A percentile compares a stretch with the other conserved stretches of the same genome.
These are phyloP conservation scores for Trissolcus japonicus DNA, from an alignment of 2,888 invertebrate genomes.

Conservation along the genomic window DNA sequence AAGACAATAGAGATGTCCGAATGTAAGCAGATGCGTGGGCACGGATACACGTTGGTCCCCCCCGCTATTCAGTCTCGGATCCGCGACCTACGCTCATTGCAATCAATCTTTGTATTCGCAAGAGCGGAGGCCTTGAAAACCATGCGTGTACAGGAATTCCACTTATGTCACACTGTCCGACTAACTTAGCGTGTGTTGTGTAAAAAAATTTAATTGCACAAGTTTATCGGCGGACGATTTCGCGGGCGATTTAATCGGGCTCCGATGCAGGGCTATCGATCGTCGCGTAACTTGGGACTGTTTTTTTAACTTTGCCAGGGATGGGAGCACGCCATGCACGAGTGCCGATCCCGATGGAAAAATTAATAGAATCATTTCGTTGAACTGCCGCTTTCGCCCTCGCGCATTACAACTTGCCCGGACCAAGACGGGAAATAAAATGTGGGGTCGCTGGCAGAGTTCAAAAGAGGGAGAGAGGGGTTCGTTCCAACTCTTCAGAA, in stretches of 20 bases:
- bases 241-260: slow-evolving; percentile 2
- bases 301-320: slow-evolving; percentile 34
- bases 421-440: slow-evolving; percentile 65
- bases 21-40: slow-evolving; percentile 62
- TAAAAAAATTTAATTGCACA: slow-evolving; percentile 36
- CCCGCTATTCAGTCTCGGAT: slow-evolving; percentile 52
- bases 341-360: slow-evolving; percentile 74
- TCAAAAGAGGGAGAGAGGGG: not conserved
- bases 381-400: slow-evolving; percentile 25
- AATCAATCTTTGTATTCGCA: slow-evolving; percentile 55
- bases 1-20: slow-evolving; percentile 66
- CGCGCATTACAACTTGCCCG: slow-evolving; percentile 40
- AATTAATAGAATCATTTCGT: slow-evolving; percentile 75
- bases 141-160: slow-evolving; percentile 38
- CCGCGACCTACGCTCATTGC: slow-evolving; percentile 58
- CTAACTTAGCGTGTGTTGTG: slow-evolving; percentile 8
- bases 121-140: slow-evolving; percentile 39
- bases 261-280: not conserved
- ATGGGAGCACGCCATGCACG: slow-evolving; percentile 73
- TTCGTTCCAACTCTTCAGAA: slow-evolving; percentile 47
- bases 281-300: not conserved
- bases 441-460: slow-evolving; percentile 11
- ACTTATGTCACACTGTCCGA: slow-evolving; percentile 23
- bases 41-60: slow-evolving; percentile 57
- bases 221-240: not conserved